Percentiles rank a stretch among this genome's conserved stretches.
Conservation (phyloP, 2,113 vertebrate species). For the Syrrhaptes paradoxus region DNA sequence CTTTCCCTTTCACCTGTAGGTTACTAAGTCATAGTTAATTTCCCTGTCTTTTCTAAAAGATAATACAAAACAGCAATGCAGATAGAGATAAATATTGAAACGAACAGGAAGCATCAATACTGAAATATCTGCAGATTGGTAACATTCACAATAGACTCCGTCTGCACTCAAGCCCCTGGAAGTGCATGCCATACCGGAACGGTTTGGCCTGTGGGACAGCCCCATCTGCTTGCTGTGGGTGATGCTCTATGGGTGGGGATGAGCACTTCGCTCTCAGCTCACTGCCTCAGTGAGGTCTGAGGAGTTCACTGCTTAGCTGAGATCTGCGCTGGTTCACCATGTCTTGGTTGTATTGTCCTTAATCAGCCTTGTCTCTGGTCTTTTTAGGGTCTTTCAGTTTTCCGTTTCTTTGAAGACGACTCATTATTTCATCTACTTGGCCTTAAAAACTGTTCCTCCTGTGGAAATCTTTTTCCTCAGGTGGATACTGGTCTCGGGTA, state of each 20-base stretch:
- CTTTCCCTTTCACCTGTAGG: not conserved
- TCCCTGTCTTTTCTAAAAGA: not conserved
- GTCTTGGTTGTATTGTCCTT: not conserved
- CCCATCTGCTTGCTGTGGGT: not conserved
- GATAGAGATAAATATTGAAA: slow-evolving; percentile 21
- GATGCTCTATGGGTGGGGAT: not conserved
- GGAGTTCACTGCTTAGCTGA: not conserved
- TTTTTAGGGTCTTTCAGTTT: not conserved
- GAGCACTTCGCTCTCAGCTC: not conserved
- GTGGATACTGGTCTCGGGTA: not conserved
- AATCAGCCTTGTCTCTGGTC: not conserved
- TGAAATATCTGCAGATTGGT: not conserved
- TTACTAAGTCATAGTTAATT: not conserved
- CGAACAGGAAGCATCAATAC: not conserved
- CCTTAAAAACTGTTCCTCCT: not conserved
- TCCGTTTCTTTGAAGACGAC: not conserved
- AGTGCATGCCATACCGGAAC: not conserved
- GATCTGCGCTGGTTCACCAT: not conserved
- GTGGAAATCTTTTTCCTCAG: not conserved
- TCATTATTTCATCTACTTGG: not conserved
- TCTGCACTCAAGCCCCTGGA: not conserved
- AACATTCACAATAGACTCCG: not conserved
- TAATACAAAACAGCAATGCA: not conserved
- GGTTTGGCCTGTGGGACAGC: not conserved
- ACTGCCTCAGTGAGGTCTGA: not conserved